Evolutionary conservation across 2,113 vertebrate species (phyloP), one percentile per base, ranked within the genome.

Genomic region (Proterorhinus semilunaris): DNA sequence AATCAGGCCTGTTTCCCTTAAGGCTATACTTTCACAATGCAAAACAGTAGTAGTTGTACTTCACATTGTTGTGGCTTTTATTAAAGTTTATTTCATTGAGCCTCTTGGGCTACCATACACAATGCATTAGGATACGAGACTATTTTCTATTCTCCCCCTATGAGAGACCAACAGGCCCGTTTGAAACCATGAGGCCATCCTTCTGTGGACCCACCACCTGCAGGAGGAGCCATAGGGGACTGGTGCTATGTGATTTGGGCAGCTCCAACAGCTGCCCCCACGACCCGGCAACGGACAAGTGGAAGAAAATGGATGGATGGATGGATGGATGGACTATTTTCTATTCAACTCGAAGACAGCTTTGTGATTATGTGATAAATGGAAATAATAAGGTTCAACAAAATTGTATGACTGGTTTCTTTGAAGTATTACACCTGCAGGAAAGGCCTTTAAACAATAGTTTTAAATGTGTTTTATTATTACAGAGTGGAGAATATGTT

Each of bases 81-180:
- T 75, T 48, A 65, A 43, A 11, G 65, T 54, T 55, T 45, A 63
- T 15, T 54, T 65, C 51, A 12, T 6, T 16, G 58, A 61, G 57
- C 45, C 10, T 46, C 48, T 47, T 21, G 15, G 58, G n/a, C 62
- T 42, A 61, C 13, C 13, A 45, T 7, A 7, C 50, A 12, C 62
- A 64, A 57, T 61, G 15, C 43, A 59, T 43, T 62, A 59, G 15
- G 49, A 62, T 64, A 8, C 48, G 8, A 21, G 66, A 61, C 44
- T 69, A 65, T 82, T 82, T 79, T 62, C 75, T 54, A 4, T 52
- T 12, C 54, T n/a, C n/a, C n/a, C n/a, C n/a, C n/a, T n/a, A n/a
- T n/a, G n/a, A n/a, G n/a, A n/a, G n/a, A n/a, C n/a, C n/a, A n/a
- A n/a, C n/a, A n/a, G n/a, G n/a, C n/a, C n/a, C n/a, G n/a, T n/a